phyloP scores from a whole-genome alignment of 1,140 invertebrate genomes.

The Platyscapa corneri region DNA sequence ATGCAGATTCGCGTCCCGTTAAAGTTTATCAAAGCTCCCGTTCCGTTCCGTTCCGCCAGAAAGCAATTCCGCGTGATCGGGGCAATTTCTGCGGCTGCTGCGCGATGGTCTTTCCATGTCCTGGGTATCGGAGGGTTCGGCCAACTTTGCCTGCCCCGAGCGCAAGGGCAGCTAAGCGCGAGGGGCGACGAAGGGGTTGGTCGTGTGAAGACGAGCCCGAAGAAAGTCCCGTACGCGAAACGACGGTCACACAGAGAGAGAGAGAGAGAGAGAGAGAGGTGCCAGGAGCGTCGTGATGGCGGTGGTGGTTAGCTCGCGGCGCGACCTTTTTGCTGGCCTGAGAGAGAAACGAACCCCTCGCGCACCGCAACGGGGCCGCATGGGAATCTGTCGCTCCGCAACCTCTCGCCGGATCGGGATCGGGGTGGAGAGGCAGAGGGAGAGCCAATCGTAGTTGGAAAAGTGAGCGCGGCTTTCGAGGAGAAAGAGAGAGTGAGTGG shows the following conservation, averaged over 20 bases:
- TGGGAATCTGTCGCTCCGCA: conserved; percentile 11
- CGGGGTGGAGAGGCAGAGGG: neutral
- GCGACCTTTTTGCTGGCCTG: neutral
- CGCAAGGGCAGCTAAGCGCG: too few relatives aligned
- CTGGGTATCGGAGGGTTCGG: neutral
- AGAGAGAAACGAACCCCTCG: neutral
- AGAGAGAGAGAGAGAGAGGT: fast-evolving
- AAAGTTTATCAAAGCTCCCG: neutral
- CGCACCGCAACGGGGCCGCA: conserved; percentile 8
- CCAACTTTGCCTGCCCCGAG: neutral
- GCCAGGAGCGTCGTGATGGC: neutral
- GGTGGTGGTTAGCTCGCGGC: conserved; percentile 3
- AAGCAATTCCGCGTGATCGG: neutral
- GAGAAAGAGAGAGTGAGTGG: neutral
- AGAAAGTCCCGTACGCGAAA: conserved; percentile 2
- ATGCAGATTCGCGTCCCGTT: too few relatives aligned
- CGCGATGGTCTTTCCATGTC: conserved; percentile 7
- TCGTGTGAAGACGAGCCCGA: conserved; percentile 36
- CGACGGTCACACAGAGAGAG: too few relatives aligned
- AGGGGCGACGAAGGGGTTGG: neutral
- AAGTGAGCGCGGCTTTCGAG: neutral
- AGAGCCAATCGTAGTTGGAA: neutral
- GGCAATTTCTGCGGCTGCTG: neutral
- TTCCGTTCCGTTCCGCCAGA: neutral
- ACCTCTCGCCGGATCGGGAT: neutral